Evolutionary conservation across 2,888 invertebrate species (phyloP), one percentile per base, ranked within the genome.

Genomic region (Tetrapedia diversipes): DNA sequence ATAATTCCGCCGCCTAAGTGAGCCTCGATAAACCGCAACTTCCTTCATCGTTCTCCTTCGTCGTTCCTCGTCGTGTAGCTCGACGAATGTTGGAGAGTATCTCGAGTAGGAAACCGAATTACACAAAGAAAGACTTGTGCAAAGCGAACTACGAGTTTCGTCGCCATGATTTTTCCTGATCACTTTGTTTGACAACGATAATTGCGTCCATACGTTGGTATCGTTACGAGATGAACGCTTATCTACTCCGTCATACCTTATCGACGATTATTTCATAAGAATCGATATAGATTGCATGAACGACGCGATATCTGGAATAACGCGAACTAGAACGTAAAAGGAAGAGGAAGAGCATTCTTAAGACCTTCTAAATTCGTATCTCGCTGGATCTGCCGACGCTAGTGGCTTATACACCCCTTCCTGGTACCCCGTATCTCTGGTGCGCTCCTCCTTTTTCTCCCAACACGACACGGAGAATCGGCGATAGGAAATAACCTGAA

Each of bases 401-500:
- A 65, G 60, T 53, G 47, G 79, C 61, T 74, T 71, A 29, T 54
- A 77, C 59, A 57, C 32, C 39, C 45, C 29, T 51, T 61, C 19
- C 39, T 49, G 10, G 47, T 63, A 32, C 8, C 7, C 14, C 14
- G 37, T 65, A 63, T 54, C 60, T 32, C 4, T 54, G 27, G 34
- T 8, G 8, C 37, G 32, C n/a, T 41, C 22, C 14, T 39, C 41
- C 24, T 22, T 37, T 45, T 57, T 64, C 45, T 24, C 27, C n/a
- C 22, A 29, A 16, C 67, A 27, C 39, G 37, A 34, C 65, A 32
- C 45, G 56, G 67, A 73, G 79, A 82, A 80, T 82, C 80, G 79
- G 59, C 65, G 86, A 86, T 83, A 77, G 81, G 82, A 86, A 86
- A 83, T 86, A 85, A 80, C 73, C 63, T 68, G 79, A 82, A 79